Conservation (phyloP, 2,797 vertebrate species). For the Poliocrania exsul region DNA sequence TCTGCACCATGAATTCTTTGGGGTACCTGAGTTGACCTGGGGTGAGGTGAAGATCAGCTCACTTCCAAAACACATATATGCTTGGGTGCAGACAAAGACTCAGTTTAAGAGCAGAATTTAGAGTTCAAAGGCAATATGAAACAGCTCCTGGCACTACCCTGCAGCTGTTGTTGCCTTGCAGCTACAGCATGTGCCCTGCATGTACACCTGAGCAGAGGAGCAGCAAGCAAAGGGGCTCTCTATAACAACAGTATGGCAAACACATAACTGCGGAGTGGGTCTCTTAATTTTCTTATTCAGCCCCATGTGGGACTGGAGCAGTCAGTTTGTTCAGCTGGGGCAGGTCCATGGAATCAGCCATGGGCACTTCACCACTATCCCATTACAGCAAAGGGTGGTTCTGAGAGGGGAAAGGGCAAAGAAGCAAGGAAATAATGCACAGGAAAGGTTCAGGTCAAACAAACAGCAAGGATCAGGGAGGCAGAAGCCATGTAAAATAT, state of each 20-base stretch:
- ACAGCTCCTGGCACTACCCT: neutral
- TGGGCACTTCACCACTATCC: fast-evolving
- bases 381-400: neutral
- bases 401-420: neutral
- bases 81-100: neutral
- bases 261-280: neutral
- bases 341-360: neutral
- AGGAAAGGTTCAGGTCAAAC: fast-evolving
- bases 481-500: neutral
- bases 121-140: neutral
- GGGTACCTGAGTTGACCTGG: fast-evolving
- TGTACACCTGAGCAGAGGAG: neutral
- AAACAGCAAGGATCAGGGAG: neutral
- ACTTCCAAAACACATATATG: neutral
- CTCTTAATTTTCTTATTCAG: neutral
- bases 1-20: neutral
- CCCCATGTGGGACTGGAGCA: neutral
- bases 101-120: neutral
- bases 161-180: neutral
- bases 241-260: neutral
- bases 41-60: neutral
- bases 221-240: neutral
- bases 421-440: fast-evolving
- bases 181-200: fast-evolving
- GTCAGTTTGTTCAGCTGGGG: neutral